phyloP scores from a whole-genome alignment of 1,140 invertebrate genomes.

The Epicauta chinensis region DNA sequence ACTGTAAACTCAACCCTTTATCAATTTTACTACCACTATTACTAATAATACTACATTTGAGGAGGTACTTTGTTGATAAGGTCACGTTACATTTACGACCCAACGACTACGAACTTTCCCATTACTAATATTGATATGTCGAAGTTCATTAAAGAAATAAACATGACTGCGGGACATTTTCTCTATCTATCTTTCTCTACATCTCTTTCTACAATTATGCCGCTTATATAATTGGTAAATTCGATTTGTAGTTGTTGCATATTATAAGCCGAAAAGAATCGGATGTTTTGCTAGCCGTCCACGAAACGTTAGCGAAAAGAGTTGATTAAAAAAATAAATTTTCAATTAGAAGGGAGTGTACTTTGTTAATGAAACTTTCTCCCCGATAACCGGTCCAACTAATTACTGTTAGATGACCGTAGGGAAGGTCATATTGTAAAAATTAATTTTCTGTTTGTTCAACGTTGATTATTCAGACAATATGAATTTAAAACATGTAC shows the following conservation, averaged over 20 bases:
- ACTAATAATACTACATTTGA: not conserved
- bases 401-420: constrained; percentile 22
- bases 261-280: no score
- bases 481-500: constrained; percentile 12
- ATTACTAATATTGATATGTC: constrained; percentile 22
- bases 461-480: constrained; percentile 17
- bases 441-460: constrained; percentile 22
- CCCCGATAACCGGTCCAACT: constrained; percentile 20
- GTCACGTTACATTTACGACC: constrained; percentile 22
- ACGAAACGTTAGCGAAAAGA: constrained; percentile 18
- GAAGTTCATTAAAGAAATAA: constrained; percentile 19
- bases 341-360: constrained; percentile 25
- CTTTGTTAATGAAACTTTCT: constrained; percentile 27
- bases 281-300: no score
- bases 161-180: not conserved
- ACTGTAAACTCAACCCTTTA: no score
- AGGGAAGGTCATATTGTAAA: constrained; percentile 16
- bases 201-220: not conserved
- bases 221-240: not conserved
- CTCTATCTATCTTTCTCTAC: not conserved
- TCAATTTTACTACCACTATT: no score
- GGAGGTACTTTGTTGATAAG: constrained; percentile 20
- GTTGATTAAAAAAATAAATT: constrained; percentile 28
- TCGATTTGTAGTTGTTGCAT: no score
- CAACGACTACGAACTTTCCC: constrained; percentile 18